phyloP scores from a whole-genome alignment of 2,888 invertebrate species.

The Cylloceria caligata region DNA sequence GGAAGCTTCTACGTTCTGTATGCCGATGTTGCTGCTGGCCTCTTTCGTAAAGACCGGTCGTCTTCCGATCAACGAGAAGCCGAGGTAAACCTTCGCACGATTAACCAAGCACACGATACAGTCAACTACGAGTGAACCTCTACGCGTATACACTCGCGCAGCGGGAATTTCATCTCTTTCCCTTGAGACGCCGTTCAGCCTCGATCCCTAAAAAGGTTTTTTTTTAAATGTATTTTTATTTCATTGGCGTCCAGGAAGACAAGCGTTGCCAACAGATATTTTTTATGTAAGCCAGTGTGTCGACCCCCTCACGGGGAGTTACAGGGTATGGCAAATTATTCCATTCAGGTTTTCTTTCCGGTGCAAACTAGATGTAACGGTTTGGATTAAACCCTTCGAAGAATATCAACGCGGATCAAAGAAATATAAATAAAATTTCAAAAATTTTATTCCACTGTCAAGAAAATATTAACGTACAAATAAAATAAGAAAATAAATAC shows the following conservation, averaged over 20 bases:
- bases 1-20: conserved; percentile 34
- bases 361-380: conserved; percentile 14
- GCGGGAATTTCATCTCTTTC: conserved; percentile 54
- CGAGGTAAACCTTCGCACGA: conserved; percentile 14
- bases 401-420: neutral
- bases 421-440: neutral
- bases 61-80: conserved; percentile 42
- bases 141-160: conserved; percentile 37
- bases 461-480: too few species aligned
- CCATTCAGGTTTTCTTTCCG: conserved; percentile 34
- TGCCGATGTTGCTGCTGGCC: conserved; percentile 56
- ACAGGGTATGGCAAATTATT: conserved; percentile 36
- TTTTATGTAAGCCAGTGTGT: conserved; percentile 78
- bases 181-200: conserved; percentile 27
- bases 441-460: too few species aligned
- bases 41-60: conserved; percentile 70
- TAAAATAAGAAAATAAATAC: too few species aligned
- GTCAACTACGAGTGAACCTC: conserved; percentile 29
- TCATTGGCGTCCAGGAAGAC: conserved; percentile 35
- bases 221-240: conserved; percentile 25
- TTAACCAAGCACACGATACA: conserved; percentile 27
- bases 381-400: neutral
- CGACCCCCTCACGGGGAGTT: conserved; percentile 57
- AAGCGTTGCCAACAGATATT: conserved; percentile 65
- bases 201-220: conserved; percentile 39